Base-by-base conservation (phyloP, 2,113 vertebrate genomes). In the Vanacampus margaritifer region DNA sequence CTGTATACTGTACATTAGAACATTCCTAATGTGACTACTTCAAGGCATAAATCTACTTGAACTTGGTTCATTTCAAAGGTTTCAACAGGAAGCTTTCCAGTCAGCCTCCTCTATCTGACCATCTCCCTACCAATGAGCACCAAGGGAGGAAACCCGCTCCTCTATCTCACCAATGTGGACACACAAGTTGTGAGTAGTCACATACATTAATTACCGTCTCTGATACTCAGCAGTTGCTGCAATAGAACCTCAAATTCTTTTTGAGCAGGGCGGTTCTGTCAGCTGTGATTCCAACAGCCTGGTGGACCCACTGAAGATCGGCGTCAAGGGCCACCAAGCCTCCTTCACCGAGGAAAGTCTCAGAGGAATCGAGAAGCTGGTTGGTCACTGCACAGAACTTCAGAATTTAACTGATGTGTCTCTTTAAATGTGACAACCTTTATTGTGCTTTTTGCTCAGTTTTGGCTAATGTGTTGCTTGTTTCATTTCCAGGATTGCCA, bases 291-390 rank as follows among this genome's bases (percentile, higher is more conserved):
- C 91, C 69, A 81, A 48, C 9, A 1, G 45, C 37, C 48, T 89
- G 58, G 75, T 92, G 57, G 91, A 98, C 79, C 92, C 92, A 65
- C 82, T 95, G 81, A 88, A 93, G 67, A 92, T 95, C 48, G 89
- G 91, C 21, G 78, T 67, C 70, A 85, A 66, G 19, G 53, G 77
- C 60, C 81, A 91, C 48, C 67, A 72, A 10, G 73, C 74, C 9
- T 90, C 93, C 24, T 96, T 96, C 85, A 89, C 68, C 0, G 88
- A 90, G 24, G 95, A 97, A 86, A 94, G 83, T 78, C 86, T 96
- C 71, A 78, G 82, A 82, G 72, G 84, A 21, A 61, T 68, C 0
- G 88, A 92, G 67, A 89, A 84, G 62, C 79, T 96, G 94, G 95
- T 96, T 67, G 67, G 78, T 71, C 46, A 8, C 43, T 12, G 3